Evolutionary conservation across 2,113 vertebrate species (phyloP), one percentile per base, ranked within the genome.

Genomic region (Potamarius usumacintae): DNA sequence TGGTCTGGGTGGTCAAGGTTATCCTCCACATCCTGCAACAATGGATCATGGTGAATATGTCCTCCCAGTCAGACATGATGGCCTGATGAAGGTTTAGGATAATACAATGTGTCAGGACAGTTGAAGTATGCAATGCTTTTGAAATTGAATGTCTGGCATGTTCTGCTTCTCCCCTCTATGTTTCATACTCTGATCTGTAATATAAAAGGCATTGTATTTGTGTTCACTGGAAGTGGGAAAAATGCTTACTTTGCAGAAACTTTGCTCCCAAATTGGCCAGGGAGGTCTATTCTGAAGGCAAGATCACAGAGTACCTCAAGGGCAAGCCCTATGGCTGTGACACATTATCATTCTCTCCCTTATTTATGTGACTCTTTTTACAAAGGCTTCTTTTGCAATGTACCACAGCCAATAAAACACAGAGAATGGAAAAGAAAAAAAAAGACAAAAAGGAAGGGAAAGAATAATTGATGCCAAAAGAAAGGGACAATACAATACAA

Each of bases 121-220:
- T 89, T 90, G 91, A 91, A 90, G 84, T 90, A 90, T 91, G 89
- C 90, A 88, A 87, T 85, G 90, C 85, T 42, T 91, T 92, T 89
- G 88, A 91, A 91, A 91, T 86, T 89, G 91, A 90, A 92, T 90
- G 89, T 87, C 85, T 62, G 62, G 89, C 87, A 86, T 82, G 74
- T 90, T 77, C 78, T 20, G 42, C 86, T 30, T 27, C 60, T 50
- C 77, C 89, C 83, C 42, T 42, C 50, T 34, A 89, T 89, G 83
- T 86, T 87, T 91, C 80, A 89, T 90, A 81, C 83, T 71, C 69
- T 12, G 72, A 89, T 89, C 81, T 89, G 65, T 84, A 88, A 85
- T 83, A 87, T 87, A 58, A 89, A 89, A 88, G 77, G 74, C 84
- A 86, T 22, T 90, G 80, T 63, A 86, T 89, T 87, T 85, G 83